Conservation (phyloP, 2,888 invertebrate genomes). For the Nebria salina region DNA sequence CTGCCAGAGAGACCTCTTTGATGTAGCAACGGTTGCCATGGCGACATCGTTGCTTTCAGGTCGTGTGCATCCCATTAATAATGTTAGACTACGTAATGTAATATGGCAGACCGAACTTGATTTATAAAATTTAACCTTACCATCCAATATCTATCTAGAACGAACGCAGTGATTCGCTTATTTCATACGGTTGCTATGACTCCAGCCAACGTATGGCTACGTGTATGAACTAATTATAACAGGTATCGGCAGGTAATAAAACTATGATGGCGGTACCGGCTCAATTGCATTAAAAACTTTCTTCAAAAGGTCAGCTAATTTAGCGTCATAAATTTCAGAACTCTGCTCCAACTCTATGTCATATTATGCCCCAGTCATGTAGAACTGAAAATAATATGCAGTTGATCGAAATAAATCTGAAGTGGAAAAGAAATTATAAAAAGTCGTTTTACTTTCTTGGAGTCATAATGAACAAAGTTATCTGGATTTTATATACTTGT, state of each 20-base stretch:
- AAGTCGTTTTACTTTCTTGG: no score
- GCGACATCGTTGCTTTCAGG: conserved; percentile 42
- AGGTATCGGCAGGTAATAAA: background rate
- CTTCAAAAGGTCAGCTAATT: background rate
- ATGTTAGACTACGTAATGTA: conserved; percentile 46
- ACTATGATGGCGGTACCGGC: background rate
- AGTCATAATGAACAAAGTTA: no score
- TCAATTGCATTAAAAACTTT: background rate
- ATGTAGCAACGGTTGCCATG: conserved; percentile 40
- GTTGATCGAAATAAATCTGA: background rate
- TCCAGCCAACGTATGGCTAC: background rate
- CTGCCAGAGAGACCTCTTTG: conserved; percentile 39
- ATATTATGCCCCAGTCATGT: background rate
- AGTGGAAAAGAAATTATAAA: no score
- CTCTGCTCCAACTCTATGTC: background rate
- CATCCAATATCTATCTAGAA: background rate
- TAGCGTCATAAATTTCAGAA: background rate
- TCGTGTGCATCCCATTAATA: conserved; percentile 47
- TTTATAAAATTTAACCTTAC: conserved; percentile 45
- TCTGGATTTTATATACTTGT: no score
- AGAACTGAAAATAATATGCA: background rate
- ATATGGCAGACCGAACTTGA: conserved; percentile 47
- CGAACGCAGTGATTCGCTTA: background rate
- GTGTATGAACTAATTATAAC: background rate
- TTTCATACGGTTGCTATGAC: background rate